phyloP scores from a whole-genome alignment of 2,113 vertebrate genomes.

The Suncus etruscus region DNA sequence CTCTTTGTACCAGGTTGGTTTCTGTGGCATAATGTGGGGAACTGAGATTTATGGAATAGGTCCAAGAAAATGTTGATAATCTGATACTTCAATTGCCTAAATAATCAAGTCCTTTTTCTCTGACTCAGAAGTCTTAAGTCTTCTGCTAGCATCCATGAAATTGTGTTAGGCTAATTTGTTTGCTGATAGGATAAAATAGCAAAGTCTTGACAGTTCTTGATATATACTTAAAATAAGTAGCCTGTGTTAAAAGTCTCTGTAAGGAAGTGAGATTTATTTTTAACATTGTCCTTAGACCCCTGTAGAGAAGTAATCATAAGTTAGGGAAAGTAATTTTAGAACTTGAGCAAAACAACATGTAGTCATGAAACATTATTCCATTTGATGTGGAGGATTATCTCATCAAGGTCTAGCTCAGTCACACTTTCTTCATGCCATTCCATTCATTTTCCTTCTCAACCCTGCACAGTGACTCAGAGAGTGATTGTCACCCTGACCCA shows the following conservation, averaged over 20 bases:
- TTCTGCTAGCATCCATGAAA: neutral
- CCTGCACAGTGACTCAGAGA: constrained; percentile 9
- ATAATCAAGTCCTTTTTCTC: neutral
- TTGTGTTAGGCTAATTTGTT: neutral
- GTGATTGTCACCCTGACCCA: constrained; percentile 33
- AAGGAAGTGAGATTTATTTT: constrained; percentile 50
- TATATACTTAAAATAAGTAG: constrained; percentile 35
- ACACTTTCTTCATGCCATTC: neutral
- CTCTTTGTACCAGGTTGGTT: neutral
- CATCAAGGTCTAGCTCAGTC: constrained; percentile 14
- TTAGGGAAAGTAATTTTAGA: constrained; percentile 63
- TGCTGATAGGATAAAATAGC: neutral
- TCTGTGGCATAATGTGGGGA: neutral
- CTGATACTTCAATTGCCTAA: neutral
- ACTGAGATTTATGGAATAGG: neutral
- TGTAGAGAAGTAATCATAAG: constrained; percentile 53
- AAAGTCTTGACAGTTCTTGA: neutral
- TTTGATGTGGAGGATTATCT: constrained; percentile 58
- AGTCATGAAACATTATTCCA: constrained; percentile 29
- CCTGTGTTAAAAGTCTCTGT: neutral
- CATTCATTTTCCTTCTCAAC: constrained; percentile 29
- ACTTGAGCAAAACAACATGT: constrained; percentile 39
- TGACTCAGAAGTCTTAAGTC: neutral
- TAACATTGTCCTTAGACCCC: constrained; percentile 28
- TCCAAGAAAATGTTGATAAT: neutral